Evolutionary conservation across 2,888 invertebrate genomes (phyloP).

Genomic region (Melieria omissa): DNA sequence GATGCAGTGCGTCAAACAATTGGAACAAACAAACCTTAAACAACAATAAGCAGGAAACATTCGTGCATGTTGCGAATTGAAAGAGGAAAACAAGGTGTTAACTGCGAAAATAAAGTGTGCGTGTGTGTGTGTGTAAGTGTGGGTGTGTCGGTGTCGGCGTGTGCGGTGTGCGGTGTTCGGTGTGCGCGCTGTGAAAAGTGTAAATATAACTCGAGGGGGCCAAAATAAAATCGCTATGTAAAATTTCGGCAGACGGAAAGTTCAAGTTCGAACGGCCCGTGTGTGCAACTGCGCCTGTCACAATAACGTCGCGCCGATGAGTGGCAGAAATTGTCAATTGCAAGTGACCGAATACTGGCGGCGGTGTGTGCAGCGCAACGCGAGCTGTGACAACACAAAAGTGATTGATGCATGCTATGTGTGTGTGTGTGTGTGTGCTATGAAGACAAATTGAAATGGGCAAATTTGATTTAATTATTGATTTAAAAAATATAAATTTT

Average conservation of each 20-base stretch:
- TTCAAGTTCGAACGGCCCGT: constrained; percentile 28
- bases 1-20: no score
- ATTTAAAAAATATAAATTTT: constrained; percentile 13
- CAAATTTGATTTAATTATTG: no score
- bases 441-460: no score
- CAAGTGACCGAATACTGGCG: background rate
- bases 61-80: background rate
- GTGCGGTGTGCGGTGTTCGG: no score
- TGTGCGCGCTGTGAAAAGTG: background rate
- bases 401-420: constrained; percentile 27
- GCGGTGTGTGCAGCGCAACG: constrained; percentile 1
- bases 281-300: constrained; percentile 13
- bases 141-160: no score
- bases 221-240: constrained; percentile 1
- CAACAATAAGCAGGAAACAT: background rate
- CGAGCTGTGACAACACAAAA: constrained; percentile 6
- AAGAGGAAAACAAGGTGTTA: constrained; percentile 25
- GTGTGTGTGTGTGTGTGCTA: background rate
- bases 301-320: constrained; percentile 18
- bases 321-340: constrained; percentile 35
- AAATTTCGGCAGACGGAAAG: constrained; percentile 4
- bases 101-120: constrained; percentile 33
- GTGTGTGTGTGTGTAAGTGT: no score
- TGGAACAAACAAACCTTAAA: no score
- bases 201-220: constrained; percentile 7